Percentiles rank a stretch among this genome's conserved stretches.
These are phyloP conservation scores for Plumapathes pennacea DNA, from an alignment of 92 coral and sea anemone species.

Conservation along the genomic window DNA sequence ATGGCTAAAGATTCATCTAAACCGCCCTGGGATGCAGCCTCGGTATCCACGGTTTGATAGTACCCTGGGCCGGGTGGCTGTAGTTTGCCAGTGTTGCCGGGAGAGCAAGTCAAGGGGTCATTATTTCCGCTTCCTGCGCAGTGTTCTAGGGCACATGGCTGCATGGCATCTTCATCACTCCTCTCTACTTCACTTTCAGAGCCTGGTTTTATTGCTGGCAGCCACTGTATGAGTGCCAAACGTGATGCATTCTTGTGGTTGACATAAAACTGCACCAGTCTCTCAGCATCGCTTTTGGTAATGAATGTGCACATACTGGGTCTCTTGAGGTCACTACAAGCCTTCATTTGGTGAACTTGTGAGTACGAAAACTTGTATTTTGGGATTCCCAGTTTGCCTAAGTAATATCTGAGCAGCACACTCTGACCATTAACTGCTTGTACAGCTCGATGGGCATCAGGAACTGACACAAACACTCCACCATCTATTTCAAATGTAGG, in stretches of 20 bases:
- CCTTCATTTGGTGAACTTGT: conserved; percentile 67
- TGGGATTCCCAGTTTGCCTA: conserved; percentile 67
- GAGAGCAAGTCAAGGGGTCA: too few relatives aligned
- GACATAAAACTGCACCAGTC: conserved; percentile 58
- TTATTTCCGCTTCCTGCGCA: too few relatives aligned
- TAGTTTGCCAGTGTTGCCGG: too few relatives aligned
- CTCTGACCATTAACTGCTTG: conserved; percentile 82
- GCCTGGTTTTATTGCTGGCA: conserved; percentile 32
- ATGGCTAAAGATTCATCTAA: too few relatives aligned
- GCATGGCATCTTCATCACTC: conserved; percentile 5
- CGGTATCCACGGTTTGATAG: too few relatives aligned
- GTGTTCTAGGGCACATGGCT: too few relatives aligned
- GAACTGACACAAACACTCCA: conserved; percentile 74
- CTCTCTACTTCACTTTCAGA: neutral
- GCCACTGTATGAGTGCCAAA: conserved; percentile 63
- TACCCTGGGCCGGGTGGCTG: too few relatives aligned
- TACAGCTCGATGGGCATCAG: conserved; percentile 79
- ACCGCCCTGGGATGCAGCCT: too few relatives aligned
- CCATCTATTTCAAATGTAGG: conserved; percentile 59
- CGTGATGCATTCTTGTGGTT: conserved; percentile 52
- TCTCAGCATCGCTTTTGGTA: conserved; percentile 64
- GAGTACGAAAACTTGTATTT: conserved; percentile 69
- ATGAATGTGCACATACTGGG: conserved; percentile 84
- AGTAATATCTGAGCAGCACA: conserved; percentile 72
- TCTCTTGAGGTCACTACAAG: conserved; percentile 64